Evolutionary conservation across 1,140 invertebrate genomes (phyloP), one percentile per base, ranked within the genome.

Genomic region (Heliothis subflexa): DNA sequence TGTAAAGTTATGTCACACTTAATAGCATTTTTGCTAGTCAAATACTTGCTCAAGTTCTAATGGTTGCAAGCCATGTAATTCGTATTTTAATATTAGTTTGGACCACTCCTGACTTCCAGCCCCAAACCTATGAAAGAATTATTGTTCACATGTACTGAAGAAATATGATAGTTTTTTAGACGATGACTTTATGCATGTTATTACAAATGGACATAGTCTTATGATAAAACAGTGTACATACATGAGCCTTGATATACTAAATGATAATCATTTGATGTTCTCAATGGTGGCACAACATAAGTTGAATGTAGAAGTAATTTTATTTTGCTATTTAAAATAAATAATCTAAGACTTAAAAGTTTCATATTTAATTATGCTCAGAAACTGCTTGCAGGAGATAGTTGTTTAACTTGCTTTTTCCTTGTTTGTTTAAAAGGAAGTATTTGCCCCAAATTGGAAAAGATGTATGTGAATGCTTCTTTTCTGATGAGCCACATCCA

Each of bases 241-340:
- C 70, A 72, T 21, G 16, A 40, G 59, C 73, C 25, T 54, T 61
- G 14, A 28, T 28, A 52, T 28, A 62, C 73, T 52, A 52, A 70
- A 70, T 50, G 25, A 75, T 64, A 75, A 62, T 75, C 73, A 75
- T 50, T 14, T 66, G 21, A 61, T 62, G 16, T 59, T 62, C 73
- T 75, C 47, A 16, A 64, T 75, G 73, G 52, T 64, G 40, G 47
- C 45, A 75, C 21, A 64, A 75, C 13, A 52, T 59, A 18, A 64
- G 57, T 75, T 61, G 59, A 52, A 50, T 75, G 59, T 75, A 75
- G 73, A 75, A 75, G 73, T 54, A 75, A 75, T 62, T 64, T 64
- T 64, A 64, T 75, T 75, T 75, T 75, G 59, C 59, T 75, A 75
- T 64, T 75, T 75, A 64, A 75, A 75, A 64, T 75, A 75, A 75